Conservation (phyloP, 2,113 vertebrate genomes). For the Panthera leo region DNA sequence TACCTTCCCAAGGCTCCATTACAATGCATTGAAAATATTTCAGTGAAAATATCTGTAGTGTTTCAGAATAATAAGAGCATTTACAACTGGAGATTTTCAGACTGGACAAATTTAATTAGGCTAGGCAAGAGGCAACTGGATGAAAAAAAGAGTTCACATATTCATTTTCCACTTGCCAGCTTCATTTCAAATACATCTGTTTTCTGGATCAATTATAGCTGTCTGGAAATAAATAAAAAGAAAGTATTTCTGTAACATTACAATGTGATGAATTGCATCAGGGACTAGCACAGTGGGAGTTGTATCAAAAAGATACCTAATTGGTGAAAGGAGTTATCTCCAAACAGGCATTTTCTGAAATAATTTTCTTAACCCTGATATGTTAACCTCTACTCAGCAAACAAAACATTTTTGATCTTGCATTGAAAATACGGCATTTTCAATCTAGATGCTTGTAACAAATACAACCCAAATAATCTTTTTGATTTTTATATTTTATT, state of each 20-base stretch:
- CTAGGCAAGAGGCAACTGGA: neutral
- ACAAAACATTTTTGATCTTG: neutral
- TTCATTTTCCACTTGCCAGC: slow-evolving; percentile 19
- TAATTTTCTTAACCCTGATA: neutral
- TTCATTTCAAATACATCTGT: slow-evolving; percentile 38
- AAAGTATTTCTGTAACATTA: slow-evolving; percentile 15
- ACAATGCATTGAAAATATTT: slow-evolving; percentile 36
- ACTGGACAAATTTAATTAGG: slow-evolving; percentile 53
- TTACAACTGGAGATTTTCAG: slow-evolving; percentile 46
- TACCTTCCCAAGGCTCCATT: slow-evolving; percentile 7
- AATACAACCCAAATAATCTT: neutral
- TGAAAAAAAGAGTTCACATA: neutral
- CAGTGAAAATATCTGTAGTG: slow-evolving; percentile 46
- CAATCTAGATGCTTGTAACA: neutral
- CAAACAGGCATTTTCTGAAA: slow-evolving; percentile 26
- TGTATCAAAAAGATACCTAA: neutral
- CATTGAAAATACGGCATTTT: neutral
- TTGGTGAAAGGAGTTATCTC: slow-evolving; percentile 1
- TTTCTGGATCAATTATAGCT: slow-evolving; percentile 28
- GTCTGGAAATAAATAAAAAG: slow-evolving; percentile 28
- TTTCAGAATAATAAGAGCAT: slow-evolving; percentile 14
- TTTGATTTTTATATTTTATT: neutral
- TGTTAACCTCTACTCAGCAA: neutral
- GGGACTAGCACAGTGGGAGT: neutral
- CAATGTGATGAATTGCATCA: neutral